These are phyloP conservation scores for Pangasianodon gigas DNA, from an alignment of 2,113 vertebrate species.

Conservation along the genomic window DNA sequence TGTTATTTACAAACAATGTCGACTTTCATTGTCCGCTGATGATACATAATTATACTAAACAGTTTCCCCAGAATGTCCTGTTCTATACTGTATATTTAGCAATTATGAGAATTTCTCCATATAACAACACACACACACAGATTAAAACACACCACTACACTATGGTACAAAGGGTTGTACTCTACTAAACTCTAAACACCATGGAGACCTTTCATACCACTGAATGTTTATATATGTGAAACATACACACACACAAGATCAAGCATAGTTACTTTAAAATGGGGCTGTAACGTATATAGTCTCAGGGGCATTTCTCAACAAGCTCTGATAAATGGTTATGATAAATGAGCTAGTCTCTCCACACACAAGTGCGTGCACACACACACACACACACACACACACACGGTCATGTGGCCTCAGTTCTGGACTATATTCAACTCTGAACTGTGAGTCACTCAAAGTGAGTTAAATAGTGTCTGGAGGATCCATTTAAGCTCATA, in stretches of 20 bases:
- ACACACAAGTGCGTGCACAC: conserved; percentile 9
- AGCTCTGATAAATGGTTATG: conserved; percentile 67
- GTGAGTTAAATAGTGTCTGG: conserved; percentile 30
- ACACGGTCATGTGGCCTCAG: conserved; percentile 41
- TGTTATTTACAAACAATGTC: neutral
- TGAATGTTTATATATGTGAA: conserved; percentile 25
- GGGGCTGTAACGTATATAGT: conserved; percentile 58
- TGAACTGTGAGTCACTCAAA: conserved; percentile 39
- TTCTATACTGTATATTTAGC: neutral
- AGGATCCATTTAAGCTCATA: conserved; percentile 2
- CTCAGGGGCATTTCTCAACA: conserved; percentile 61
- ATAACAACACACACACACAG: neutral
- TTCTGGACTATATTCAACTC: conserved; percentile 61
- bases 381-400: conserved; percentile 29
- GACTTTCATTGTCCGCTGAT: neutral
- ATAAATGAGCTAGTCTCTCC: conserved; percentile 57
- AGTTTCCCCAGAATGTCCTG: neutral
- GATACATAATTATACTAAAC: neutral
- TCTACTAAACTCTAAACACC: conserved; percentile 37
- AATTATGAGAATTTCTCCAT: neutral
- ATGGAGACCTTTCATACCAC: conserved; percentile 35
- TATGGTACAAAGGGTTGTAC: neutral
- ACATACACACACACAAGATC: conserved; percentile 26
- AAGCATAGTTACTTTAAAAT: conserved; percentile 51
- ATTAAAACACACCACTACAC: neutral